Conservation (phyloP, 1,140 invertebrate species). For the Patella vulgata region DNA sequence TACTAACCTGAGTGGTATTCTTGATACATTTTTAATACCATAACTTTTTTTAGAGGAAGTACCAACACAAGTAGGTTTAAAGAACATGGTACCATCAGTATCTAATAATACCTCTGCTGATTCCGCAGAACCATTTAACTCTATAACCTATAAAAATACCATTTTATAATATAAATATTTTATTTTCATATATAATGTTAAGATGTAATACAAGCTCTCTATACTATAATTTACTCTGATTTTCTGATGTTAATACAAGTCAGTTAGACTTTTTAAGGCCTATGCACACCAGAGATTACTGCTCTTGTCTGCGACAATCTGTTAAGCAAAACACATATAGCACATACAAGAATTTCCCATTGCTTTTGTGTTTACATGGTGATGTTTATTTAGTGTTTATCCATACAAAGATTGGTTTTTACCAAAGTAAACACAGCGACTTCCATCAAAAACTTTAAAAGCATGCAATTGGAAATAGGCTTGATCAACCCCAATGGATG, state of each 20-base stretch:
- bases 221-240: too few relatives aligned
- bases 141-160: constrained; percentile 43
- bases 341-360: background rate
- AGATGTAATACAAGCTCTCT: too few relatives aligned
- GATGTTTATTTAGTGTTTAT: too few relatives aligned
- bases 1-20: constrained; percentile 58
- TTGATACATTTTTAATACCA: constrained; percentile 60
- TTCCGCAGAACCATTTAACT: constrained; percentile 59
- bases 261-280: too few relatives aligned
- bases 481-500: too few relatives aligned
- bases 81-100: constrained; percentile 59
- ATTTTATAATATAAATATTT: background rate
- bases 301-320: background rate
- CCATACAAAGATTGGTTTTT: too few relatives aligned
- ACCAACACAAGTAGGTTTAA: constrained; percentile 63
- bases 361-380: too few relatives aligned
- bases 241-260: too few relatives aligned
- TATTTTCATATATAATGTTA: background rate
- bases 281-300: background rate
- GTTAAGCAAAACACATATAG: background rate
- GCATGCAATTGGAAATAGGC: too few relatives aligned
- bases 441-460: too few relatives aligned
- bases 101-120: constrained; percentile 57
- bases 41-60: constrained; percentile 54
- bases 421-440: too few relatives aligned